Base-by-base conservation (phyloP, 2,113 vertebrate species). In the Aramus guarauna region DNA sequence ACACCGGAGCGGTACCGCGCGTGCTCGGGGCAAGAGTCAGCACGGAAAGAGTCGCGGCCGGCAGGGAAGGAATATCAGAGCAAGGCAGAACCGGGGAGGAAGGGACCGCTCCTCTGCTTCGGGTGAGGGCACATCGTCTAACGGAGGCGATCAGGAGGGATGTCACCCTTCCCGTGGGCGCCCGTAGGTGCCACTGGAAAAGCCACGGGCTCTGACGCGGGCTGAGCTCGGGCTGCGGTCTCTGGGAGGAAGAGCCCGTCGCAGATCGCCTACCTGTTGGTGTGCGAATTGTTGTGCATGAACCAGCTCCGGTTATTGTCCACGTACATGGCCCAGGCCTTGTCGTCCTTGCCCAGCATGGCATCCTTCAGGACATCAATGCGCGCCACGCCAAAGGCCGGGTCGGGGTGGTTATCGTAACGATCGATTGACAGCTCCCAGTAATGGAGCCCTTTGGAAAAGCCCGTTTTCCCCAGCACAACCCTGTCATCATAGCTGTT, bases 271-370 rank as follows among this genome's bases (percentile, higher is more conserved):
- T 98, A 99, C 99, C 99, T 99, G 98, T 99, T 99, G 78, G 99
- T 99, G 98, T 99, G 99, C 1, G 99, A 99, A 96, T 99, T 99
- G 98, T 99, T 99, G 98, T 99, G 99, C 99, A 99, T 99, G 98
- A 99, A 99, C 99, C 99, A 99, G 98, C 99, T 99, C 88, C 99
- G 98, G 98, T 99, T 99, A 97, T 99, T 99, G 98, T 99, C 99
- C 98, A 99, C 99, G 29, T 99, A 99, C 99, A 99, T 99, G 91
- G 99, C 99, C 99, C 99, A 99, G 29, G 99, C 99, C 96, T 99
- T 99, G 97, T 99, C 99, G 24, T 99, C 99, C 97, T 99, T 99
- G 85, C 99, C 99, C 97, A 99, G 98, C 99, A 99, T 99, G 97
- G 99, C 99, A 9, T 99, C 99, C 96, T 99, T 99, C 95, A 99